Evolutionary conservation across 2,888 invertebrate genomes (phyloP).

Genomic region (Rhagonycha lutea): DNA sequence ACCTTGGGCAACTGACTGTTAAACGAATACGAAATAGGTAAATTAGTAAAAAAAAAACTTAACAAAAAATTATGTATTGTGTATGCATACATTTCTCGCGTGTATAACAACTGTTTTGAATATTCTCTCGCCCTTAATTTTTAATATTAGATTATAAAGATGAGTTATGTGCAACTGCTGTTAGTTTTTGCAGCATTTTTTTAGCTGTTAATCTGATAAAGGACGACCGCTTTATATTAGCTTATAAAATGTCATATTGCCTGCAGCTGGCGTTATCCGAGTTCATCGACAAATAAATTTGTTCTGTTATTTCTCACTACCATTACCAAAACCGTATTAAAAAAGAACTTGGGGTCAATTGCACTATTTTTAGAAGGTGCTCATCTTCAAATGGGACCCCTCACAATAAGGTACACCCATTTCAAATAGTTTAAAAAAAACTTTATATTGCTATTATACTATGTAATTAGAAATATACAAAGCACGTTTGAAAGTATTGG

Average conservation of each 20-base stretch:
- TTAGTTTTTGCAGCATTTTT: conserved; percentile 29
- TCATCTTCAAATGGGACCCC: not conserved
- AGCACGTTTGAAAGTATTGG: not conserved
- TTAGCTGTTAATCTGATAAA: conserved; percentile 34
- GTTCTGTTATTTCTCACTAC: conserved; percentile 21
- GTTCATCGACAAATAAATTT: conserved; percentile 35
- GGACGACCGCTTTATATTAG: conserved; percentile 18
- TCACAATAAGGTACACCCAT: not conserved
- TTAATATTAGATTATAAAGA: conserved; percentile 37
- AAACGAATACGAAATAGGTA: conserved; percentile 10
- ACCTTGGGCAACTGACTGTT: not conserved
- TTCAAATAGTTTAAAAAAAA: not conserved
- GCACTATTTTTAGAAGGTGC: not conserved
- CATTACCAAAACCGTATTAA: conserved; percentile 8
- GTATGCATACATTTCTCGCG: conserved; percentile 11
- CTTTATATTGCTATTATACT: not conserved
- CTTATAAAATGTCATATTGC: conserved; percentile 34
- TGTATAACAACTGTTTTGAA: conserved; percentile 20
- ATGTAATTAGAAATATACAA: not conserved
- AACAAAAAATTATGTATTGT: conserved; percentile 14
- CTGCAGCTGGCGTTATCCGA: conserved; percentile 36
- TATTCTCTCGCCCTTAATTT: conserved; percentile 28
- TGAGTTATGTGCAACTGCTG: conserved; percentile 35
- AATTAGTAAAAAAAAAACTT: conserved; percentile 13
- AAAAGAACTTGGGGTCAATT: conserved; percentile 6